Base-by-base conservation (phyloP, 2,888 invertebrate genomes). In the Oxyteleia sp. region DNA sequence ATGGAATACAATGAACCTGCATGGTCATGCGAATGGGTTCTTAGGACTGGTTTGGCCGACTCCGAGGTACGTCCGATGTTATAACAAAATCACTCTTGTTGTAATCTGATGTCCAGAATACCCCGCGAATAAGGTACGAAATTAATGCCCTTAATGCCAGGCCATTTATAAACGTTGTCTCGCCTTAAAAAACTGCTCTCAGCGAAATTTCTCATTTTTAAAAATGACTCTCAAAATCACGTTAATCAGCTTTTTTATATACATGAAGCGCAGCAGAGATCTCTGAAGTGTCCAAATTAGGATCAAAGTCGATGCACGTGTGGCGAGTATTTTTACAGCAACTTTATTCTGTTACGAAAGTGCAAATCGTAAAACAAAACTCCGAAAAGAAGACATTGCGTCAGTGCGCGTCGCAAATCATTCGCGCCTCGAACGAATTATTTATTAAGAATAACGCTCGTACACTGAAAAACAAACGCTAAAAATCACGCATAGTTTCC, bases 41-140 rank as follows among this genome's bases (percentile, higher is more conserved):
- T 64, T 51, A 59, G 75, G 75, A 84, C 84, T 79, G 82, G 79
- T 84, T 84, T 82, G 71, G 79, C 63, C 49, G 75, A 78, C 81
- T 80, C 57, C 66, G 53, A 55, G 75, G 75, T 63, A 78, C 68
- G 49, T 43, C 69, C 51, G 47, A 81, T 84, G 79, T 82, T 82
- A 84, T 84, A 84, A 84, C 81, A 75, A 83, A 74, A 72, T 81
- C 49, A 26, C 53, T 53, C 61, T 55, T 53, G 68, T 72, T 57
- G 51, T 49, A 71, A 79, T 79, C 57, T 55, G 57, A 63, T 41
- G 63, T 55, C 69, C 79, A 47, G 49, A 55, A 47, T 23, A 69
- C n/a, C 16, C 45, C 13, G 13, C 55, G 47, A 51, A 55, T 55
- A 45, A 49, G 49, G 35, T 38, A 64, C 51, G n/a, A 51, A 64